These are phyloP conservation scores for Monochamus saltuarius DNA, from an alignment of 1,140 invertebrate genomes.

Conservation along the genomic window DNA sequence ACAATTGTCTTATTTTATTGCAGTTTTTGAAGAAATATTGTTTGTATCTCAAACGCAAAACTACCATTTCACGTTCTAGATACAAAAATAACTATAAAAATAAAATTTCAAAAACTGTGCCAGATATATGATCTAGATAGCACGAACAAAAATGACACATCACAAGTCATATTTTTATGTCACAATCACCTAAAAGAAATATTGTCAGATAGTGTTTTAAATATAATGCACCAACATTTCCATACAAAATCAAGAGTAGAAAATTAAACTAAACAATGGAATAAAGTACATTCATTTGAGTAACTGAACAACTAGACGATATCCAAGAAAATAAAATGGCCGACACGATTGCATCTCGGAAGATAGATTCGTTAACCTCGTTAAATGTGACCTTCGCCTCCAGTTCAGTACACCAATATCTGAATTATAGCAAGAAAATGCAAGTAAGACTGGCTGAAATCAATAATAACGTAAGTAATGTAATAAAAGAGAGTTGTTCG, in stretches of 20 bases:
- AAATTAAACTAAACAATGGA: slow-evolving; percentile 4
- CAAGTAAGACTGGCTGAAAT: slow-evolving; percentile 30
- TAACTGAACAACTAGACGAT: not conserved
- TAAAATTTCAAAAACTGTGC: no score
- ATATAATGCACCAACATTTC: slow-evolving; percentile 7
- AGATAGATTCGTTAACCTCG: not conserved
- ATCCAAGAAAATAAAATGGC: slow-evolving; percentile 2
- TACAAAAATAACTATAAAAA: no score
- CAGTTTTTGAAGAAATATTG: no score
- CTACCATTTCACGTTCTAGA: no score
- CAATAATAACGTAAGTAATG: slow-evolving; percentile 38
- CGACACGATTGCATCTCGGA: not conserved
- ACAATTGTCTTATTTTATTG: no score
- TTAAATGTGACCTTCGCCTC: slow-evolving; percentile 3
- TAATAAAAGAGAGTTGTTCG: slow-evolving; percentile 34
- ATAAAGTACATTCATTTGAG: not conserved
- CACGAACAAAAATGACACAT: no score
- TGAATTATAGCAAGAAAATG: slow-evolving; percentile 21
- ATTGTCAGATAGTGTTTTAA: slow-evolving; percentile 10
- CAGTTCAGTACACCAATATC: slow-evolving; percentile 6
- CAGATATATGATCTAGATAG: no score
- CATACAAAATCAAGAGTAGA: slow-evolving; percentile 13
- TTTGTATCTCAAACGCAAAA: no score
- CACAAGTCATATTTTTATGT: slow-evolving; percentile 1
- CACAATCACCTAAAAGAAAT: slow-evolving; percentile 3